Evolutionary conservation across 2,888 invertebrate species (phyloP), one percentile per base, ranked within the genome.

Genomic region (Crematogaster levior): DNA sequence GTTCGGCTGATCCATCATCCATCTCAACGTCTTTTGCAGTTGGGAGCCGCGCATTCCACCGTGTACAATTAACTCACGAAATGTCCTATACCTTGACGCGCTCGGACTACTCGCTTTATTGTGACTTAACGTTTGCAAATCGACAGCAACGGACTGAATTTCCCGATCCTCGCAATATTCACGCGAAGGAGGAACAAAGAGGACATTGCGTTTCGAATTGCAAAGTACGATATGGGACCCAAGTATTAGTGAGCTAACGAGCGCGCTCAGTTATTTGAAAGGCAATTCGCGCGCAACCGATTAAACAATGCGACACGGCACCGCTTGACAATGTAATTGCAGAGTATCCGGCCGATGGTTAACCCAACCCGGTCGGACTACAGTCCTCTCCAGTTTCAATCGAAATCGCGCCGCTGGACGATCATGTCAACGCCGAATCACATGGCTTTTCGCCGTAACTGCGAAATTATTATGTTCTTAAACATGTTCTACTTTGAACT

Each of bases 241-340:
- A 81, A 85, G 88, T 83, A 89, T 90, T 84, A 85, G 81, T 63
- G 74, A 79, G 84, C 90, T 89, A 89, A 90, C 89, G 90, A 89
- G 90, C 87, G 84, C 90, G 84, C 86, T 88, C 84, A 86, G 87
- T 89, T 89, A 87, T 85, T 90, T 84, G 85, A 88, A 88, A 87
- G 90, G 89, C 88, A 90, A 88, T 89, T 90, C 84, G 84, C 83
- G 83, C 83, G 87, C 84, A 82, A 85, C 81, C 88, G 89, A 90
- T 90, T 90, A 88, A 89, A 89, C 89, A 87, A 87, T 87, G 85
- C 83, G 85, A 83, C 83, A 83, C 66, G 43, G 81, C 80, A 68
- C 48, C 70, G 81, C 63, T 75, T 61, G 83, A 80, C 85, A 72
- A 83, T 82, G 85, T 86, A 84, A 88, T 83, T 81, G 83, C 77